phyloP scores from a whole-genome alignment of 2,113 vertebrate species.

The Polypterus bichir region DNA sequence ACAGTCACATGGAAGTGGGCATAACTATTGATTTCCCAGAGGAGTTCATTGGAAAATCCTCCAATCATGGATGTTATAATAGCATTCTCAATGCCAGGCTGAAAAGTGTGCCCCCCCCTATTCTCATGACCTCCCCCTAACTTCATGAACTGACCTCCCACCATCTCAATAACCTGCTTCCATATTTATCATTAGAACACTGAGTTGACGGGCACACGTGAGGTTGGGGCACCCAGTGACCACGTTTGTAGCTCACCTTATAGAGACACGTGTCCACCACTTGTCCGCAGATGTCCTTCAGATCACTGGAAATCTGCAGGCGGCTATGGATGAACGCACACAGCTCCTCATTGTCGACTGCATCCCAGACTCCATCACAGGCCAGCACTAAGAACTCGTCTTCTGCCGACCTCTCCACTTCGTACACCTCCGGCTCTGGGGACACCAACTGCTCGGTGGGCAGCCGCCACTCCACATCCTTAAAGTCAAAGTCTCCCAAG shows the following conservation, averaged over 20 bases:
- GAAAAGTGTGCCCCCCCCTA: too few species aligned
- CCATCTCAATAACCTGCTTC: not conserved
- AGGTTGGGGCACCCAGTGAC: too few species aligned
- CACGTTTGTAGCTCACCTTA: slow-evolving; percentile 42
- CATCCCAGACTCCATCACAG: slow-evolving; percentile 67
- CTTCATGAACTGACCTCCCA: too few species aligned
- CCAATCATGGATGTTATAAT: too few species aligned
- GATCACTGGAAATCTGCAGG: slow-evolving; percentile 48
- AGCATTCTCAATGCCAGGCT: too few species aligned
- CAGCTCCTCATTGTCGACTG: slow-evolving; percentile 52
- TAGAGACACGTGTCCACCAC: slow-evolving; percentile 65
- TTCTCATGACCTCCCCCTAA: too few species aligned
- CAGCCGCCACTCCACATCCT: slow-evolving; percentile 53
- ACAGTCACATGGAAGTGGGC: too few species aligned
- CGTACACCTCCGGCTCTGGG: slow-evolving; percentile 59
- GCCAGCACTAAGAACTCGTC: slow-evolving; percentile 68
- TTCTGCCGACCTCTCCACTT: slow-evolving; percentile 36
- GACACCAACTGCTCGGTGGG: slow-evolving; percentile 65
- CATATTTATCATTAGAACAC: not conserved
- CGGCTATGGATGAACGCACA: slow-evolving; percentile 52
- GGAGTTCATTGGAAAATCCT: too few species aligned
- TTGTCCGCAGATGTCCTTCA: slow-evolving; percentile 56
- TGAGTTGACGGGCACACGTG: not conserved
- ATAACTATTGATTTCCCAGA: too few species aligned
- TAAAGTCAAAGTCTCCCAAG: slow-evolving; percentile 64